Evolutionary conservation across 2,888 invertebrate genomes (phyloP), one percentile per base, ranked within the genome.

Genomic region (Sinodicranocentrus sp.): DNA sequence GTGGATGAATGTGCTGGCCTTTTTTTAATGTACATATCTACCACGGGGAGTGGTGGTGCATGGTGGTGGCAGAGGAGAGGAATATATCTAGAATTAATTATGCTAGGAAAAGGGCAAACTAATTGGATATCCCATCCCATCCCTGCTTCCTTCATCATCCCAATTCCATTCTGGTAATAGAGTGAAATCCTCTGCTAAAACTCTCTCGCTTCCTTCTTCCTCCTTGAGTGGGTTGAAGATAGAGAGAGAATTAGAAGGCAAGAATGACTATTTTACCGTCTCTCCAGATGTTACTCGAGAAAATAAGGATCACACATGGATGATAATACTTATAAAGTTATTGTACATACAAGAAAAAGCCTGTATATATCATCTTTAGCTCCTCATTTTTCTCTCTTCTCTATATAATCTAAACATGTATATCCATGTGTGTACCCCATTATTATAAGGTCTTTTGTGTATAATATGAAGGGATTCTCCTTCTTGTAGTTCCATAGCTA

Each of bases 71-170:
- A n/a, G n/a, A n/a, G n/a, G n/a, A n/a, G n/a, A 57, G 57, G 57
- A 57, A 59, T 43, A 73, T 85, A 82, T 82, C 75, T 71, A 77
- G 82, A 85, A 85, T 85, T 85, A 85, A 85, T 85, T 85, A 85
- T 82, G 85, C 82, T 77, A 44, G 80, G 68, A 82, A 82, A 43
- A 68, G 82, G 67, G 73, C 73, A 85, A 85, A 85, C 85, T 85
- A 85, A 85, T 85, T 85, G 85, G 82, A 85, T 85, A 85, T 85
- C 78, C 82, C 78, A 85, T 82, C 80, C 71, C 68, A 57, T 57
- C 67, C 65, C 26, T 25, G 15, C 57, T 70, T 70, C 78, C 52
- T 72, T 39, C 48, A 21, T 70, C 65, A 23, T 57, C 61, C 57
- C 57, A 70, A 84, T 61, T 68, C 84, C 67, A 67, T 70, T 76